Conservation (phyloP, 2,113 vertebrate genomes). For the Pontoporia blainvillei region DNA sequence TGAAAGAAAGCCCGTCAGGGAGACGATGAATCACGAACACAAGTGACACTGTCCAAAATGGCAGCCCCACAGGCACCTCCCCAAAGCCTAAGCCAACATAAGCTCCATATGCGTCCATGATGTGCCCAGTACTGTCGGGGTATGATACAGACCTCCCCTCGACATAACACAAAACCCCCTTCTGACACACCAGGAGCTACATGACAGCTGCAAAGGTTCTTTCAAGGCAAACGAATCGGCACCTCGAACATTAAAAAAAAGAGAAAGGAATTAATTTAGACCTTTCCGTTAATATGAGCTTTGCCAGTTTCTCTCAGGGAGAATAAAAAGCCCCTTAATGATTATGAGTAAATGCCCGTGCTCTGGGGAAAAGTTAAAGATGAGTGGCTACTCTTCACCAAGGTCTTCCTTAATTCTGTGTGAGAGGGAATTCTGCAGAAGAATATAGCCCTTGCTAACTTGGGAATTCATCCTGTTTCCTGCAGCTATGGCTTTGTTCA, state of each 20-base stretch:
- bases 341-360: background rate
- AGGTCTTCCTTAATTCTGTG: background rate
- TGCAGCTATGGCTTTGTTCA: background rate
- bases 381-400: background rate
- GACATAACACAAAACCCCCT: background rate
- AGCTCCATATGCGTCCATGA: background rate
- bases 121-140: rapidly evolving
- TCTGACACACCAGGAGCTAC: background rate
- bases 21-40: background rate
- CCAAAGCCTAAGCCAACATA: no score
- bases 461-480: background rate
- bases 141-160: background rate
- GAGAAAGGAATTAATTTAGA: background rate
- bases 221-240: constrained; percentile 7
- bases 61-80: background rate
- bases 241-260: background rate
- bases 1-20: background rate
- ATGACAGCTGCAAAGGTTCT: background rate
- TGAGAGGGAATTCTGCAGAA: background rate
- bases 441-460: background rate
- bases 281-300: background rate
- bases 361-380: background rate
- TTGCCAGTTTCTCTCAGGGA: background rate
- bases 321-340: background rate
- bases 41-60: background rate